Base-by-base conservation (phyloP, 1,140 invertebrate species). In the Elymnias hypermnestra region DNA sequence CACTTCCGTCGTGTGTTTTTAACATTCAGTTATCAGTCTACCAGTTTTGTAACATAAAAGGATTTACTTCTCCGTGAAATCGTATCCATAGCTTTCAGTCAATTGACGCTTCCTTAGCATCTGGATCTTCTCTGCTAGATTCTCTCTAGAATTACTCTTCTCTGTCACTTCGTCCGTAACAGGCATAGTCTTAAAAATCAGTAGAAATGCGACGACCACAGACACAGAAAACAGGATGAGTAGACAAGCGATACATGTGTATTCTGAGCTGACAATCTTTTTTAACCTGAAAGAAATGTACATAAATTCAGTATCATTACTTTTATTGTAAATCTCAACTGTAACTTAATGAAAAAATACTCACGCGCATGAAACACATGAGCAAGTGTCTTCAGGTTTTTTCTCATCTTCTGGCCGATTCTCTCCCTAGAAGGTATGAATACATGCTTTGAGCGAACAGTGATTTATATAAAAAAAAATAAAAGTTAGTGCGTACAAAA, bases 311-410 rank as follows among this genome's bases (percentile, higher is more conserved):
- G 10, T 9, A n/a, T 26, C n/a, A n/a, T 9, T 9, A 26, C n/a
- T n/a, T n/a, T n/a, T n/a, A n/a, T n/a, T n/a, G n/a, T 25, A 2
- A 25, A 25, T 8, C 2, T 25, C 23, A 3, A 25, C 7, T n/a
- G 7, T 8, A 25, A 25, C 6, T n/a, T 2, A 3, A 2, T 8
- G 9, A 25, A 12, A 5, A 12, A 28, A 28, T 6, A 71, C 74
- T 75, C 33, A 78, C 74, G 64, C 63, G 37, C 74, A 78, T 9
- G 74, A 73, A 0, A 65, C 64, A 44, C 72, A 72, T 0, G 74
- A 75, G 13, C 57, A 67, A 0, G 69, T 69, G 1, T 72, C 70
- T 0, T 66, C 62, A 0, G 46, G 7, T 36, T 23, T 31, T 21
- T 53, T 45, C 21, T 53, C n/a, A n/a, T 56, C n/a, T 49, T 56